Evolutionary conservation across 2,888 invertebrate genomes (phyloP), one percentile per base, ranked within the genome.

Genomic region (Agonopterix subpropinquella): DNA sequence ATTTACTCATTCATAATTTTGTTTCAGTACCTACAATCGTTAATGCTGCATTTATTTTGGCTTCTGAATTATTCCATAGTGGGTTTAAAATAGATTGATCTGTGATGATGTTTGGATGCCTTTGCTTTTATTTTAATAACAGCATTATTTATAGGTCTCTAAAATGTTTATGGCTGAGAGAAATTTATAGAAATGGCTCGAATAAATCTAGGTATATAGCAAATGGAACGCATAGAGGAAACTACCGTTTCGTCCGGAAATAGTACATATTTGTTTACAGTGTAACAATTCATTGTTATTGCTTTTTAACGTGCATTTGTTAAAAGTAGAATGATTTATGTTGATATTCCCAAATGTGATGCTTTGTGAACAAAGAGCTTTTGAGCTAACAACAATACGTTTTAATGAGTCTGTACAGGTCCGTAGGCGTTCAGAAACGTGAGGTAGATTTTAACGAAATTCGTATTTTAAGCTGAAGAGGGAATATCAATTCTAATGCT

Each of bases 401-500:
- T 57, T 55, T 58, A 62, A 65, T 53, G 53, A 56, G 53, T 47
- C 50, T 53, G 52, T 52, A 65, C 52, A 52, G 55, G 53, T 47
- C 50, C 53, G 52, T 52, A 59, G 55, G 59, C 59, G 53, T 55
- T 37, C 49, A 49, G 50, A 50, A 45, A 45, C 56, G 53, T 53
- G 50, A 52, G 42, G 47, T 44, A 48, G 43, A 45, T 51, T 45
- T 49, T 49, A 53, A 49, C 44, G 13, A 50, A 59, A 56, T 54
- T n/a, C 37, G 11, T 41, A 39, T 45, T 11, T n/a, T 35, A 9
- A 11, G 11, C 9, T 39, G 39, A 39, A n/a, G n/a, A 39, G n/a
- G n/a, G 39, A n/a, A 39, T n/a, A 39, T 39, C 2, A 39, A 39
- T n/a, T n/a, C 5, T 39, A 39, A 39, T 4, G 4, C 37, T 37